Base-by-base conservation (phyloP, 2,797 vertebrate genomes). In the Clarias pachynema region DNA sequence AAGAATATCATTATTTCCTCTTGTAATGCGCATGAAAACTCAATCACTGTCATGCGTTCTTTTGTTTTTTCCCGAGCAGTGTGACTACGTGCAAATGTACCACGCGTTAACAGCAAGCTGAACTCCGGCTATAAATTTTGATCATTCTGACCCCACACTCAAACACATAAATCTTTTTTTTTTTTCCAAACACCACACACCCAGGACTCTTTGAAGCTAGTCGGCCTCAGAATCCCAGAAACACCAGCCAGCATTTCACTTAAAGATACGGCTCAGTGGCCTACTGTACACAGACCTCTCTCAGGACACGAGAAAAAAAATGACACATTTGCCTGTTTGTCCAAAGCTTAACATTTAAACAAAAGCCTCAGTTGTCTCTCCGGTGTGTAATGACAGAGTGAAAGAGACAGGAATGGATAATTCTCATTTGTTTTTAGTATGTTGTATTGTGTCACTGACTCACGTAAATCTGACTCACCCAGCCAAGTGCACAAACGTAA, bases 391-490 rank as follows among this genome's bases (percentile, higher is more conserved):
- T 16, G 31, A 37, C 8, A 78, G 29, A 31, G 29, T 59, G 53
- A 15, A 14, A 14, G 20, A 24, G 10, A 60, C 20, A 31, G 56
- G 44, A 74, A 74, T 74, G 24, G 14, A 78, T 78, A 5, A 26
- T 24, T 24, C 37, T 14, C 37, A 9, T 18, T 22, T 15, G 29
- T 10, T 37, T 59, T 37, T 26, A 6, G 10, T 10, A n/a, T 60
- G 57, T 37, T 60, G 31, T 22, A 57, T 34, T 57, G 26, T 34
- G 53, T 22, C 56, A 4, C 44, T 31, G 10, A 56, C 10, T 49
- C 44, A 57, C n/a, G 31, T n/a, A 72, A 84, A 24, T 77, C 44
- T 34, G 53, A 77, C 87, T 62, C 70, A 84, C 63, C 75, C 69
- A 69, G 5, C 53, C 63, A 66, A 59, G 62, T 66, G 66, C 20